These are phyloP conservation scores for Albula goreensis DNA, from an alignment of 2,113 vertebrate genomes.

Conservation along the genomic window DNA sequence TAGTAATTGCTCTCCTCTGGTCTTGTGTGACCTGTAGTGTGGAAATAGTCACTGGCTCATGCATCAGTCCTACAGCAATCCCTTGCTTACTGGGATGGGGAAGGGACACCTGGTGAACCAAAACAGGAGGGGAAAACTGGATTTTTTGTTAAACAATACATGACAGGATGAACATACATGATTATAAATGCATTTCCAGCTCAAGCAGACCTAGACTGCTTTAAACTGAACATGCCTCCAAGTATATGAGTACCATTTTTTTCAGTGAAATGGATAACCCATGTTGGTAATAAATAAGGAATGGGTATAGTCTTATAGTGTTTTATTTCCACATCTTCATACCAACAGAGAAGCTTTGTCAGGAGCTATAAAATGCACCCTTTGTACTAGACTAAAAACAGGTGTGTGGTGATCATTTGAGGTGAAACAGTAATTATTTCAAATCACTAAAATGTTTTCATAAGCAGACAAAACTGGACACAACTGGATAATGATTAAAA, in stretches of 20 bases:
- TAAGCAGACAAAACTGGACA: not conserved
- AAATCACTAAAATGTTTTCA: not conserved
- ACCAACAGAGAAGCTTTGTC: not conserved
- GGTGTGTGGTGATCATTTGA: not conserved
- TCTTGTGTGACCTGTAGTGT: not conserved
- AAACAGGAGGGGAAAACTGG: no score
- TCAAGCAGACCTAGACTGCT: not conserved
- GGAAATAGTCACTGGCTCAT: not conserved
- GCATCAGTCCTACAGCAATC: not conserved
- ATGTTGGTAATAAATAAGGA: not conserved
- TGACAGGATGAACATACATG: not conserved
- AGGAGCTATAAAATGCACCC: not conserved
- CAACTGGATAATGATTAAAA: not conserved
- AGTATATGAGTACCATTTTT: not conserved
- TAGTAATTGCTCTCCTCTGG: no score
- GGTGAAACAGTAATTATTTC: not conserved
- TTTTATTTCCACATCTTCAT: not conserved
- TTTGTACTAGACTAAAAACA: not conserved
- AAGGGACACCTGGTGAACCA: no score
- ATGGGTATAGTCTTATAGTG: not conserved
- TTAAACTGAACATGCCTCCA: not conserved
- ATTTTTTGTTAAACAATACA: no score
- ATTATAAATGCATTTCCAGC: not conserved
- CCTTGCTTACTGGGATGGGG: no score
- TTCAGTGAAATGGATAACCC: not conserved